Base-by-base conservation (phyloP, 2,113 vertebrate genomes). In the Scomber colias region DNA sequence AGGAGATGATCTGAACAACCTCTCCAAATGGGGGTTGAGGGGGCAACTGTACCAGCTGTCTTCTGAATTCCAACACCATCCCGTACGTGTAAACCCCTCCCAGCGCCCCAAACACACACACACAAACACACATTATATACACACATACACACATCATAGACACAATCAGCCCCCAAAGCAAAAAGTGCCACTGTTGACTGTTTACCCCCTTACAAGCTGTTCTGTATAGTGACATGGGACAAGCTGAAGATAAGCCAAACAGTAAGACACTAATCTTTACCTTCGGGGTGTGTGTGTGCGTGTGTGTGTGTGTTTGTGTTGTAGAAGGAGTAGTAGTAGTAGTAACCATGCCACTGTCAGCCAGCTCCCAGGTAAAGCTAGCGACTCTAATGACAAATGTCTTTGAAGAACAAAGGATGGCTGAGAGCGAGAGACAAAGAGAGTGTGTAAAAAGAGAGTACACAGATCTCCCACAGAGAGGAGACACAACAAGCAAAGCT, bases 1-100 rank as follows among this genome's bases (percentile, higher is more conserved):
- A 82, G 31, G 44, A 81, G 75, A 85, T 67, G 50, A 65, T 63
- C 64, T 56, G 48, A 88, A 79, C 49, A 70, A 78, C 72, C 24
- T 68, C 60, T 82, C 68, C 56, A 77, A 62, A 60, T 60, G 64
- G 80, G 81, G 82, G 77, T 51, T 65, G 44, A 55, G 62, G 79
- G 83, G 75, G 70, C 70, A 83, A 82, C 74, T 69, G 69, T 69
- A 80, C 82, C 90, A 92, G 86, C 83, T 90, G 89, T 83, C 81
- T 64, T 81, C 27, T 81, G 56, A 73, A 89, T 86, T 83, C 82
- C 78, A 69, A 48, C 68, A 54, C 40, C 74, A 62, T 30, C 48
- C 54, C 51, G 5, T 45, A 57, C 24, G 10, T 46, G 44, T 19
- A 14, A 46, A 51, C 64, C 5, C 15, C 12, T 5, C 4, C 19